These are phyloP conservation scores for Formica selysi DNA, from an alignment of 1,140 invertebrate genomes.

Conservation along the genomic window DNA sequence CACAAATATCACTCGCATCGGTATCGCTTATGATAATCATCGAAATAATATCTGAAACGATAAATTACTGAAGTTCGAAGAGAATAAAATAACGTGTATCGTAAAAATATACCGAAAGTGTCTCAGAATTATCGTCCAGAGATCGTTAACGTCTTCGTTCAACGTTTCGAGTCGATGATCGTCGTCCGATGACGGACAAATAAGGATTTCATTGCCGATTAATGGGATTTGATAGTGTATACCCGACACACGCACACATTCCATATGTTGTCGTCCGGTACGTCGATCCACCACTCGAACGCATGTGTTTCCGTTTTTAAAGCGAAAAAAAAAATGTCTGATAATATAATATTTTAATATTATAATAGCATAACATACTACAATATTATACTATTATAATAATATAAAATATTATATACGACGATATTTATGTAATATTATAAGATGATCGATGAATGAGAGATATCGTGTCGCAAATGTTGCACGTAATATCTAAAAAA, in stretches of 20 bases:
- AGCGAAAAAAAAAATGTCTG: background rate
- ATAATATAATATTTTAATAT: slow-evolving; percentile 21
- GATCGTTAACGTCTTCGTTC: slow-evolving; percentile 33
- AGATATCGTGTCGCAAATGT: background rate
- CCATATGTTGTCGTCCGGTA: background rate
- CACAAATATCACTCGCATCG: background rate
- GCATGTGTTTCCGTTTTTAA: background rate
- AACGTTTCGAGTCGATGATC: slow-evolving; percentile 18
- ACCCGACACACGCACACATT: slow-evolving; percentile 8
- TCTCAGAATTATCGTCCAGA: slow-evolving; percentile 1
- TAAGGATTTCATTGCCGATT: slow-evolving; percentile 25
- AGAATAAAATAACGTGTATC: background rate
- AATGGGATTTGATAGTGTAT: slow-evolving; percentile 52
- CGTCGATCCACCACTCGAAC: slow-evolving; percentile 6
- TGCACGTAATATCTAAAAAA: slow-evolving; percentile 7
- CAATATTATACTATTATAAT: background rate
- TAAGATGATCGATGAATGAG: slow-evolving; percentile 17
- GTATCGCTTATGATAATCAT: slow-evolving; percentile 5
- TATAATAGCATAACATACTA: background rate
- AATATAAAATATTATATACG: background rate
- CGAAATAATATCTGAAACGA: slow-evolving; percentile 13
- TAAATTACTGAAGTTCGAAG: background rate
- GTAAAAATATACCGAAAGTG: background rate
- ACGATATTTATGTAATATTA: slow-evolving; percentile 24
- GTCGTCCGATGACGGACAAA: background rate